phyloP scores from a whole-genome alignment of 2,113 vertebrate species.

The Cavia aperea region DNA sequence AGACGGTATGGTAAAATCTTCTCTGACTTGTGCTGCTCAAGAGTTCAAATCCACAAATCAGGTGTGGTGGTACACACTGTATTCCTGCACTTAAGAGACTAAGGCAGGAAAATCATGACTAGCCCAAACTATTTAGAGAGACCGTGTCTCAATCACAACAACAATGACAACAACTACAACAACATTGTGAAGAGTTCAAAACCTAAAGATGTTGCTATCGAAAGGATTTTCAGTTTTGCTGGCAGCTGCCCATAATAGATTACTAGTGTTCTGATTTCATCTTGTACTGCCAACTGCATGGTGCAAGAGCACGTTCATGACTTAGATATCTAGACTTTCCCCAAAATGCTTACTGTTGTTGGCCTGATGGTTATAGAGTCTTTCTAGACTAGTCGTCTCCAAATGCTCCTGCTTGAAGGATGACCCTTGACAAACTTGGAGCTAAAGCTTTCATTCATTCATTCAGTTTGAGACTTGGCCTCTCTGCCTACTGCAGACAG shows the following conservation, averaged over 20 bases:
- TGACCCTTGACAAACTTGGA: constrained; percentile 76
- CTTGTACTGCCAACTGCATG: constrained; percentile 81
- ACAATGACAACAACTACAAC: not conserved
- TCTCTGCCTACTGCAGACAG: not conserved
- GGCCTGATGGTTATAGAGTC: constrained; percentile 93
- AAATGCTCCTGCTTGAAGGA: constrained; percentile 86
- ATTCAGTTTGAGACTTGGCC: not conserved
- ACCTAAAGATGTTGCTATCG: constrained; percentile 78
- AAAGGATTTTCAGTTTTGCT: constrained; percentile 88
- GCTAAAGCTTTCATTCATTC: not conserved
- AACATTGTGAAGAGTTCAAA: constrained; percentile 60
- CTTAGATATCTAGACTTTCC: constrained; percentile 86
- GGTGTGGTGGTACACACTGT: not conserved
- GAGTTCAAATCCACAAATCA: constrained; percentile 54
- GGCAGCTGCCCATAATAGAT: constrained; percentile 83
- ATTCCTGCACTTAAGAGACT: not conserved
- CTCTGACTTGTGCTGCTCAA: constrained; percentile 57
- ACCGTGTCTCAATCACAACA: not conserved
- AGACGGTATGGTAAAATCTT: not conserved
- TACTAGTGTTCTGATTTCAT: constrained; percentile 83
- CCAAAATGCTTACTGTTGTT: constrained; percentile 91
- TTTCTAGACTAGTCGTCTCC: not conserved
- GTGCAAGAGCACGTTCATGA: constrained; percentile 85
- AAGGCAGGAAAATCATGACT: not conserved
- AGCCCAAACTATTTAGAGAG: not conserved